Conservation (phyloP, 1,140 invertebrate genomes). For the Zaprionus camerounensis region DNA sequence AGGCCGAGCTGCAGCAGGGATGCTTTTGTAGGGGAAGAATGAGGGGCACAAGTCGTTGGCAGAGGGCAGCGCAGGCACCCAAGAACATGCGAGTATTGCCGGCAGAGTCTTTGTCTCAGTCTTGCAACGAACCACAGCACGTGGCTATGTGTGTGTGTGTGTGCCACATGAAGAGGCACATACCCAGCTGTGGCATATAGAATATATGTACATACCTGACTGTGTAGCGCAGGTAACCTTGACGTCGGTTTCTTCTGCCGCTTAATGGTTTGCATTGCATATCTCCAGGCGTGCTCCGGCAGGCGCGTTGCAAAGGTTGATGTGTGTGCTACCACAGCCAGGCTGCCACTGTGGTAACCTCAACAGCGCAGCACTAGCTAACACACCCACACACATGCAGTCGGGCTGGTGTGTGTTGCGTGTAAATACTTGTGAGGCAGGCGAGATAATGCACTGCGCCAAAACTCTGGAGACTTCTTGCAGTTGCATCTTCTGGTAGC, state of each 20-base stretch:
- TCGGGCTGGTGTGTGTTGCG: constrained; percentile 20
- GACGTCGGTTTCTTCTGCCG: constrained; percentile 57
- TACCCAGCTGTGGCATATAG: not conserved
- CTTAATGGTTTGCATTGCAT: constrained; percentile 60
- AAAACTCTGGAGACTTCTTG: constrained; percentile 3
- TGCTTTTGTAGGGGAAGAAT: not conserved
- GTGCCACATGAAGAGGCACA: not conserved
- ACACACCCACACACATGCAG: constrained; percentile 22
- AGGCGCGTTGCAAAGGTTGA: constrained; percentile 17
- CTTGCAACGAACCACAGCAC: constrained; percentile 5
- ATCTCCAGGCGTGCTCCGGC: constrained; percentile 18
- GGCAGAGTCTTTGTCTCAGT: constrained; percentile 34
- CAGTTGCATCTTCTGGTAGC: too few relatives aligned
- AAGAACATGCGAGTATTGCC: constrained; percentile 49
- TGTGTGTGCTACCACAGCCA: constrained; percentile 36
- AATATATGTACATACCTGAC: not conserved
- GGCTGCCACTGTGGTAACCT: constrained; percentile 35
- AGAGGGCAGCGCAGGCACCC: constrained; percentile 43
- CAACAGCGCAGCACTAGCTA: constrained; percentile 48
- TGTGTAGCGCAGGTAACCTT: constrained; percentile 62
- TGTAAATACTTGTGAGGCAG: constrained; percentile 61
- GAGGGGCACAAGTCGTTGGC: not conserved
- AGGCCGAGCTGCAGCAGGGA: not conserved
- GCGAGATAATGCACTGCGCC: constrained; percentile 59
- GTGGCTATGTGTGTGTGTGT: not conserved